Evolutionary conservation across 2,113 vertebrate species (phyloP), one percentile per base, ranked within the genome.

Genomic region (Canis aureus): DNA sequence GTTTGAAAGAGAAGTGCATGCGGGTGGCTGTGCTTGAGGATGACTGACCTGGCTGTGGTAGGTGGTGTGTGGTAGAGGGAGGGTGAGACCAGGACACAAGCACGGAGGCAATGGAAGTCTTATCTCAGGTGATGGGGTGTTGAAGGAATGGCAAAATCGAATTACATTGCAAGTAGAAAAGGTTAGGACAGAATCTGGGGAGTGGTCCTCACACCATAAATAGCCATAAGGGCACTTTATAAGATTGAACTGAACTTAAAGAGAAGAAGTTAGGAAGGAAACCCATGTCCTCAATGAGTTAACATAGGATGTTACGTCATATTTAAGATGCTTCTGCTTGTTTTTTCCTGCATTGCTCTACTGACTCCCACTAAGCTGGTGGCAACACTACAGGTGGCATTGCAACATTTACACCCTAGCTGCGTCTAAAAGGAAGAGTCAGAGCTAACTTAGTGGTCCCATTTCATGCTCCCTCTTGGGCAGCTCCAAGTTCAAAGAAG

Each of bases 81-180:
- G 32, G 11, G 8, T 57, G 23, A 51, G 19, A 84, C 49, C 23
- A 9, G 7, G 29, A 84, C 49, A 66, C 43, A 55, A 85, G 32
- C 23, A 13, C 11, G 3, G 11, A 83, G 43, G 0, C 15, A 23
- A 32, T 25, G 29, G 91, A 73, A 94, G 4, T 3, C 8, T 84
- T 71, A 29, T 66, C 29, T 94, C 0, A 0, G 69, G 23, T 19
- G 23, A 35, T 0, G 10, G 1, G 12, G 27, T 51, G 20, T 51
- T 60, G 66, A 67, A 84, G 73, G 43, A 79, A 81, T 43, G 59
- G 23, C 35, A 20, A 91, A 81, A 53, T 51, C 62, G 49, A 91
- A 62, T 88, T 27, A 73, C 6, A 74, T 0, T 35, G 71, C 49
- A 94, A 80, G 73, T 19, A 51, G 64, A 53, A 64, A 57, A 80